These are phyloP conservation scores for Erinaceus europaeus DNA, from an alignment of 2,113 vertebrate species.

Conservation along the genomic window DNA sequence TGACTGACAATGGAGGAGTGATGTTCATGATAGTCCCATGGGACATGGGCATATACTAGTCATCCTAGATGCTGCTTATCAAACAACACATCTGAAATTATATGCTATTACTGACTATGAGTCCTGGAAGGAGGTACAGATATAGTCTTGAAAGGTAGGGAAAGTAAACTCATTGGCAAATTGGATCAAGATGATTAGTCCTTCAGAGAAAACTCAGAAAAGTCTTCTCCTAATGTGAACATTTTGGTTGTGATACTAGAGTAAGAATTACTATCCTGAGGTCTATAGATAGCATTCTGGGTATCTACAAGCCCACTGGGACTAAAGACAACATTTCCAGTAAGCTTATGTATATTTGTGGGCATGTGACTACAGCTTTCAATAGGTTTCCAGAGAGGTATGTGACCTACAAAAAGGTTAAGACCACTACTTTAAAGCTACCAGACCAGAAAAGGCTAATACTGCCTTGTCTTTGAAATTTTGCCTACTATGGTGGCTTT, in stretches of 20 bases:
- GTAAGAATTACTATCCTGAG: background rate
- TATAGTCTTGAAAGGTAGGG: background rate
- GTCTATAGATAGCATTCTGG: background rate
- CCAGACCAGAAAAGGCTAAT: constrained; percentile 26
- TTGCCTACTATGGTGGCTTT: constrained; percentile 41
- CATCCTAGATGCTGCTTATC: background rate
- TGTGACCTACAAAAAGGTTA: constrained; percentile 58
- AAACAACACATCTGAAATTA: background rate
- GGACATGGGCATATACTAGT: background rate
- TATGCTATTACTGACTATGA: background rate
- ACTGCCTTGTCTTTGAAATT: constrained; percentile 27
- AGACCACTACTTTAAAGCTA: constrained; percentile 54
- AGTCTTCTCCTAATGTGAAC: background rate
- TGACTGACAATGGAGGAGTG: background rate
- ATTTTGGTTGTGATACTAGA: background rate
- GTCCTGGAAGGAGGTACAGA: background rate
- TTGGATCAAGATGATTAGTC: background rate
- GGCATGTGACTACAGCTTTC: background rate
- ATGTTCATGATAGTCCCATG: no score
- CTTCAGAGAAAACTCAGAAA: background rate
- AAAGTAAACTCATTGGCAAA: background rate
- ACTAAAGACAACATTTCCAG: background rate
- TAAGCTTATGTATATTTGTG: background rate
- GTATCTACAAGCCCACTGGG: background rate
- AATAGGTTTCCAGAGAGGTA: constrained; percentile 29